These are phyloP conservation scores for Parambassis ranga DNA, from an alignment of 2,797 vertebrate species.

Conservation along the genomic window DNA sequence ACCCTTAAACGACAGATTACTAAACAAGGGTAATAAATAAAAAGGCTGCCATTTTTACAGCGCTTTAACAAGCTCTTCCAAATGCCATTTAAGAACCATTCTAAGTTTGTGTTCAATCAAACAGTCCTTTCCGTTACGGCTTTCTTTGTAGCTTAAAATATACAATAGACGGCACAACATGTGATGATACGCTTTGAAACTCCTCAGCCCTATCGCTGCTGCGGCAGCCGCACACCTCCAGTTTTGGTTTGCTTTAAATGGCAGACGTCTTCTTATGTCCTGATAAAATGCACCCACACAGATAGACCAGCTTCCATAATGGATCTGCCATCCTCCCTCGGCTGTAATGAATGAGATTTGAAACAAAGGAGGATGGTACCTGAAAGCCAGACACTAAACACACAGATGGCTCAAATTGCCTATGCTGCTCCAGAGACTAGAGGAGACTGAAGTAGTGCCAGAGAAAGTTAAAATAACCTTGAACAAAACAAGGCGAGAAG, in stretches of 20 bases:
- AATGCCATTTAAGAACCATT: constrained; percentile 16
- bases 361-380: constrained; percentile 81
- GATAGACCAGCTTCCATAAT: constrained; percentile 72
- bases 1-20: not conserved
- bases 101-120: constrained; percentile 19
- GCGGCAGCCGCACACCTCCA: constrained; percentile 12
- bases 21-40: constrained; percentile 26
- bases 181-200: constrained; percentile 26
- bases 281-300: constrained; percentile 76
- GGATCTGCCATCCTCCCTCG: constrained; percentile 76
- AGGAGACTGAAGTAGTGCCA: constrained; percentile 72
- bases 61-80: constrained; percentile 6
- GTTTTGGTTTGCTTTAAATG: constrained; percentile 58
- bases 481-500: constrained; percentile 56
- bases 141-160: constrained; percentile 40
- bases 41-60: not conserved
- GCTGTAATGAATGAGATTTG: constrained; percentile 81
- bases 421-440: constrained; percentile 69
- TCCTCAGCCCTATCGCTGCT: constrained; percentile 20
- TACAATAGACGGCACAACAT: constrained; percentile 10
- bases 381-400: constrained; percentile 77
- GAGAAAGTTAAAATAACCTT: constrained; percentile 77
- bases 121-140: not conserved
- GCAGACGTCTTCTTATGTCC: constrained; percentile 68
- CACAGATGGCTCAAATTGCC: constrained; percentile 78